Conservation (phyloP, 2,888 invertebrate genomes). For the Crossocerus cetratus region DNA sequence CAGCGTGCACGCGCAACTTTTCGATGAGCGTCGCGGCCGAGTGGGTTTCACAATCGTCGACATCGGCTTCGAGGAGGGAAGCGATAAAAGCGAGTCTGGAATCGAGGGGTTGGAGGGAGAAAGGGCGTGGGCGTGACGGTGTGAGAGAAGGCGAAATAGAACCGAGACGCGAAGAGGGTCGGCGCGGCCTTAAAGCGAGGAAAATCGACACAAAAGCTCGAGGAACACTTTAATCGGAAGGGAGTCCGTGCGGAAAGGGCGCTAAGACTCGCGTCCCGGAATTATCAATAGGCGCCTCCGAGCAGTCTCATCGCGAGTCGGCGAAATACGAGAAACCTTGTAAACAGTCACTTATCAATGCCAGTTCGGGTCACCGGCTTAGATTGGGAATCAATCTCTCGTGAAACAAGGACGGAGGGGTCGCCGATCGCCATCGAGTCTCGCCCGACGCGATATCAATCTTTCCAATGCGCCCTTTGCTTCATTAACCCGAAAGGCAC, state of each 20-base stretch:
- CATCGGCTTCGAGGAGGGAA: not conserved
- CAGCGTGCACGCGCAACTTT: constrained; percentile 33
- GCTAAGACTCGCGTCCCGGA: constrained; percentile 6
- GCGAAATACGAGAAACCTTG: constrained; percentile 13
- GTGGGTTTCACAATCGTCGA: constrained; percentile 41
- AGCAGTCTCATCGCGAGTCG: not conserved
- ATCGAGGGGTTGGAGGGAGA: not conserved
- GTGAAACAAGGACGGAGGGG: not conserved
- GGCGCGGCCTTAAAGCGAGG: constrained; percentile 16
- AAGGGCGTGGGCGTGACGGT: not conserved
- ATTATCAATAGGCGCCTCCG: constrained; percentile 27
- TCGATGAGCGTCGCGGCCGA: constrained; percentile 23
- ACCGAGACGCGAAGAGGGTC: constrained; percentile 7
- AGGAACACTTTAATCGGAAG: constrained; percentile 40
- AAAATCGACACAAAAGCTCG: constrained; percentile 21
- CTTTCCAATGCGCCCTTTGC: too few species aligned
- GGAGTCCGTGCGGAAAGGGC: too few species aligned
- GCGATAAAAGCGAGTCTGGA: not conserved
- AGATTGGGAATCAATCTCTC: not conserved
- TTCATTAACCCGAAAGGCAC: too few species aligned
- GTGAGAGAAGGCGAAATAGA: not conserved
- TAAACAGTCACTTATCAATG: constrained; percentile 31
- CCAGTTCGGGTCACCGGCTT: not conserved
- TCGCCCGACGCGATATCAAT: too few species aligned
- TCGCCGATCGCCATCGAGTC: too few species aligned